Percentiles rank a stretch among this genome's conserved stretches.
phyloP scores from a whole-genome alignment of 2,113 vertebrate genomes.

The Lophius piscatorius region DNA sequence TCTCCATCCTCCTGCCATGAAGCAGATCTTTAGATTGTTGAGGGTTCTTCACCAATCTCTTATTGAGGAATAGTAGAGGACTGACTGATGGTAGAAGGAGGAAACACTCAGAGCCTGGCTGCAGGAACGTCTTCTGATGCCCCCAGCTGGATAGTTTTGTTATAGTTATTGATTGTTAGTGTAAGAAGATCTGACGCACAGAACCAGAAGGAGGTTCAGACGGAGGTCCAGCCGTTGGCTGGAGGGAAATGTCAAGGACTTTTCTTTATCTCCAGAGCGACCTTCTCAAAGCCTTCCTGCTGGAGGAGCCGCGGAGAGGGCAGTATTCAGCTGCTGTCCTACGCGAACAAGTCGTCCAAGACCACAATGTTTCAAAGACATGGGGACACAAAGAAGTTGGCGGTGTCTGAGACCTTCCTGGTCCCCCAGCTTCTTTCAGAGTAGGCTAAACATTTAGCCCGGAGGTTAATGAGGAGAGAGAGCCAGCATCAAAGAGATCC shows the following conservation, averaged over 20 bases:
- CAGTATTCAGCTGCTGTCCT: constrained; percentile 61
- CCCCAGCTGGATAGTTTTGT: no score
- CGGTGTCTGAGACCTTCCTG: constrained; percentile 77
- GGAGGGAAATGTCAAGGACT: constrained; percentile 73
- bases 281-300: constrained; percentile 57
- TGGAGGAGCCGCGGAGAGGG: no score
- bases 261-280: constrained; percentile 54
- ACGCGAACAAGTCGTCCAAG: constrained; percentile 79
- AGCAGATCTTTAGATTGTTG: no score
- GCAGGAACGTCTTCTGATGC: no score
- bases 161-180: no score
- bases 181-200: no score
- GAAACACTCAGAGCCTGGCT: no score
- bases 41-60: no score
- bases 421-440: constrained; percentile 76
- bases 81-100: no score
- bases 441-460: constrained; percentile 82
- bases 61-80: no score
- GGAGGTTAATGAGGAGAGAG: constrained; percentile 82
- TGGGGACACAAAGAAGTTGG: constrained; percentile 71
- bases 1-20: no score
- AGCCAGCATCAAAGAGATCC: constrained; percentile 79
- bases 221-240: constrained; percentile 38
- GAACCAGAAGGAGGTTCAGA: no score
- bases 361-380: constrained; percentile 79